phyloP scores from a whole-genome alignment of 1,140 invertebrate species.

The Scaptomyza hsui region DNA sequence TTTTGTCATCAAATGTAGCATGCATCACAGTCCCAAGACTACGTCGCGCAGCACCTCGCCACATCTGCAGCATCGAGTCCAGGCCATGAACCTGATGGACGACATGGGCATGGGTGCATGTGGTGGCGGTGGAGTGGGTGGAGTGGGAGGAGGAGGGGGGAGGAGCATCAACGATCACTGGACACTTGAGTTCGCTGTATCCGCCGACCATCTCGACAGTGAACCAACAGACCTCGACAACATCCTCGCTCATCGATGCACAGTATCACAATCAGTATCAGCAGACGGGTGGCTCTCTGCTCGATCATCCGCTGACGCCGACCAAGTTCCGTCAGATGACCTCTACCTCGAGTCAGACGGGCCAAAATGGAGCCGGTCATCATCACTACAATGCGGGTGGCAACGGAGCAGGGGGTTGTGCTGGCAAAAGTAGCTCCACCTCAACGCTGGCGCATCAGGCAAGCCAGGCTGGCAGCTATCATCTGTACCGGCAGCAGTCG shows the following conservation, averaged over 20 bases:
- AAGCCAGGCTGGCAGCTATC: slow-evolving; percentile 36
- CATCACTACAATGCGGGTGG: slow-evolving; percentile 29
- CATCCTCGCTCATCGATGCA: slow-evolving; percentile 78
- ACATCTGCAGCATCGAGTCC: slow-evolving; percentile 79
- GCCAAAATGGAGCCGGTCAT: slow-evolving; percentile 49
- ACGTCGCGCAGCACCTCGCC: slow-evolving; percentile 82
- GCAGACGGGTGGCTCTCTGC: slow-evolving; percentile 78
- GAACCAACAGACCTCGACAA: slow-evolving; percentile 83
- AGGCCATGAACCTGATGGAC: slow-evolving; percentile 79
- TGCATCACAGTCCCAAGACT: slow-evolving; percentile 84
- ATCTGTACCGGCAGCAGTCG: slow-evolving; percentile 78
- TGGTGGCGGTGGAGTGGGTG: slow-evolving; percentile 13
- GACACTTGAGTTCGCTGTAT: slow-evolving; percentile 76
- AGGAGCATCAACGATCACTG: slow-evolving; percentile 71
- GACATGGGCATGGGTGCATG: slow-evolving; percentile 53
- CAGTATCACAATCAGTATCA: slow-evolving; percentile 83
- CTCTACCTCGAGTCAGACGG: slow-evolving; percentile 77
- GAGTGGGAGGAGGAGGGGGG: slow-evolving; percentile 27
- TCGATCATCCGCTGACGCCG: slow-evolving; percentile 81
- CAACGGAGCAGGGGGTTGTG: not conserved
- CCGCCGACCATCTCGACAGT: slow-evolving; percentile 79
- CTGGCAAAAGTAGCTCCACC: slow-evolving; percentile 54
- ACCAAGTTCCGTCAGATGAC: slow-evolving; percentile 80
- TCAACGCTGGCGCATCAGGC: slow-evolving; percentile 56
- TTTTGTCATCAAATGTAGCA: slow-evolving; percentile 24